Conservation (phyloP, 2,888 invertebrate genomes). For the Callinectes sapidus region DNA sequence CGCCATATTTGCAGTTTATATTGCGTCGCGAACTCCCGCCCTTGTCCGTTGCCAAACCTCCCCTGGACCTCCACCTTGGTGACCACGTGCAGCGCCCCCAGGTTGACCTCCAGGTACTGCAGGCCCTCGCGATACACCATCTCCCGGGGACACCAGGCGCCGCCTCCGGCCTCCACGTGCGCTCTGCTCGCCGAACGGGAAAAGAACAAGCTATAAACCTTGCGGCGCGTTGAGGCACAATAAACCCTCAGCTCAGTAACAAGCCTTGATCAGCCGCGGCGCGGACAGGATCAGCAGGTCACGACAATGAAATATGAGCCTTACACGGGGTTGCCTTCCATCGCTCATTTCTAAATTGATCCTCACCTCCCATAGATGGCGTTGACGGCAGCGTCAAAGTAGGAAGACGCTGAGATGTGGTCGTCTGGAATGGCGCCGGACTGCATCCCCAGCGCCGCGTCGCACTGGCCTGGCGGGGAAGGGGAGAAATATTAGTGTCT, state of each 20-base stretch:
- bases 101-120: constrained; percentile 83
- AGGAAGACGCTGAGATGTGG: constrained; percentile 90
- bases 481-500: constrained; percentile 77
- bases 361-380: constrained; percentile 68
- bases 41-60: constrained; percentile 93
- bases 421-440: constrained; percentile 82
- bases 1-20: constrained; percentile 91
- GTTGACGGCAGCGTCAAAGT: constrained; percentile 83
- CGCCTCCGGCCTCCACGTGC: constrained; percentile 88
- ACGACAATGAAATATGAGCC: constrained; percentile 33
- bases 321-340: background rate
- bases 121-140: constrained; percentile 78
- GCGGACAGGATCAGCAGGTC: constrained; percentile 5
- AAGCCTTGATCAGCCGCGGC: background rate
- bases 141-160: constrained; percentile 94
- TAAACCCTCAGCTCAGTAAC: constrained; percentile 19
- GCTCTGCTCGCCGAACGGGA: constrained; percentile 80
- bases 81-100: constrained; percentile 84
- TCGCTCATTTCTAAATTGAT: constrained; percentile 18
- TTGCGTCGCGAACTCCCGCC: constrained; percentile 89
- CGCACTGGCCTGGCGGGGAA: constrained; percentile 61
- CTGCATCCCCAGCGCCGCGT: constrained; percentile 69
- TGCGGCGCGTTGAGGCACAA: background rate
- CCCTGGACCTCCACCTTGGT: constrained; percentile 82
- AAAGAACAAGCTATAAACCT: background rate